These are phyloP conservation scores for Xylocampa areola DNA, from an alignment of 2,888 invertebrate genomes.

Conservation along the genomic window DNA sequence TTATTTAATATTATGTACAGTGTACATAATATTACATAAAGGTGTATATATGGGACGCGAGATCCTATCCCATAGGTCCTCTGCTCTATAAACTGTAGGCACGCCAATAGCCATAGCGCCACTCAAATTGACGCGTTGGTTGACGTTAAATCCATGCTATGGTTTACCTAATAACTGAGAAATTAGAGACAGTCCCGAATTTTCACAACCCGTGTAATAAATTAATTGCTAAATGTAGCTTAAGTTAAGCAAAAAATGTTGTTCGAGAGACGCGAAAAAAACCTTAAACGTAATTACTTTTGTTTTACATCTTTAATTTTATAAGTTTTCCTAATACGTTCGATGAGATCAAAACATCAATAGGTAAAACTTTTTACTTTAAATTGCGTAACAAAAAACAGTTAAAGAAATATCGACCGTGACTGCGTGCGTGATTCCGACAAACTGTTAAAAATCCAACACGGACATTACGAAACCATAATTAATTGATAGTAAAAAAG, in stretches of 20 bases:
- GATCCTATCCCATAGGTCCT: no score
- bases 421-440: constrained; percentile 39
- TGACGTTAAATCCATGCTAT: background rate
- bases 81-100: no score
- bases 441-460: constrained; percentile 23
- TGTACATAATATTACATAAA: no score
- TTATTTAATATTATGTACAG: no score
- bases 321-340: background rate
- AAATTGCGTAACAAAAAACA: constrained; percentile 42
- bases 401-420: constrained; percentile 42
- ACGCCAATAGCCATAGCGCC: no score
- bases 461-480: constrained; percentile 46
- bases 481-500: constrained; percentile 59
- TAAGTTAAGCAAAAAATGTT: background rate
- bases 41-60: no score
- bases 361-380: constrained; percentile 4
- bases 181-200: background rate
- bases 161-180: background rate
- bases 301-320: no score
- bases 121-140: no score
- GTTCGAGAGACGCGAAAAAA: no score
- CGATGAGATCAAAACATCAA: constrained; percentile 10
- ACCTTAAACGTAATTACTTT: no score
- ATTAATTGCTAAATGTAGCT: no score
- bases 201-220: background rate